Percentiles rank a stretch among this genome's conserved stretches.
Evolutionary conservation across 2,797 vertebrate species (phyloP).

Genomic region (Megaceryle alcyon): DNA sequence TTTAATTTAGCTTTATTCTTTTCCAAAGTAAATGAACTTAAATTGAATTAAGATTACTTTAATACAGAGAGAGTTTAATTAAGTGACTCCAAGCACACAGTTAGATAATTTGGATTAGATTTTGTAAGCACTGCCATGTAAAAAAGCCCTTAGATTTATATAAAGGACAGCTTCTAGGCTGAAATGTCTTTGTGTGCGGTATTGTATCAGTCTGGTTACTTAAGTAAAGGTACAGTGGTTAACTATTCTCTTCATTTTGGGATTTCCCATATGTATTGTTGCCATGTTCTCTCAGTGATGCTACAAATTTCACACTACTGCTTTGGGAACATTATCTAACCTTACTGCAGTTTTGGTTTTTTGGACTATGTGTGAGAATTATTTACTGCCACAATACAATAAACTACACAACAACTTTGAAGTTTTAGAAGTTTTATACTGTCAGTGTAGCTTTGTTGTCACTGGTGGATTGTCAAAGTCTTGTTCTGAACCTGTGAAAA

Average conservation of each 20-base stretch:
- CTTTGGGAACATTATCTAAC: not conserved
- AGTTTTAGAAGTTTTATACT: not conserved
- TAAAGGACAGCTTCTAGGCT: not conserved
- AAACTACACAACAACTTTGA: not conserved
- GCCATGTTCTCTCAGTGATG: not conserved
- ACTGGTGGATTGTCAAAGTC: not conserved
- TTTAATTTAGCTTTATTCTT: constrained; percentile 53
- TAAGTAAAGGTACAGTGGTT: not conserved
- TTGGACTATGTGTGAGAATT: not conserved
- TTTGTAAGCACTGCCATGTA: not conserved
- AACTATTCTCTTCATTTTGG: not conserved
- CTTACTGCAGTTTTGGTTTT: not conserved
- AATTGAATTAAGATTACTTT: constrained; percentile 60
- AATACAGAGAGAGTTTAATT: constrained; percentile 47
- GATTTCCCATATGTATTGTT: not conserved
- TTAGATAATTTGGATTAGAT: constrained; percentile 33
- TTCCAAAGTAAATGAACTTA: constrained; percentile 36
- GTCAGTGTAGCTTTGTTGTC: not conserved
- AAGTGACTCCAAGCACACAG: not conserved
- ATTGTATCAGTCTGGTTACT: not conserved
- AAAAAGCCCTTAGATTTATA: not conserved
- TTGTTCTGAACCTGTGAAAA: not conserved
- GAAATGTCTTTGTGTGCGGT: not conserved
- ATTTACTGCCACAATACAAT: not conserved
- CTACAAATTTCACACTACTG: not conserved